Percentiles rank a stretch among this genome's conserved stretches.
Conservation (phyloP, 2,113 vertebrate species). For the Gopherus flavomarginatus region DNA sequence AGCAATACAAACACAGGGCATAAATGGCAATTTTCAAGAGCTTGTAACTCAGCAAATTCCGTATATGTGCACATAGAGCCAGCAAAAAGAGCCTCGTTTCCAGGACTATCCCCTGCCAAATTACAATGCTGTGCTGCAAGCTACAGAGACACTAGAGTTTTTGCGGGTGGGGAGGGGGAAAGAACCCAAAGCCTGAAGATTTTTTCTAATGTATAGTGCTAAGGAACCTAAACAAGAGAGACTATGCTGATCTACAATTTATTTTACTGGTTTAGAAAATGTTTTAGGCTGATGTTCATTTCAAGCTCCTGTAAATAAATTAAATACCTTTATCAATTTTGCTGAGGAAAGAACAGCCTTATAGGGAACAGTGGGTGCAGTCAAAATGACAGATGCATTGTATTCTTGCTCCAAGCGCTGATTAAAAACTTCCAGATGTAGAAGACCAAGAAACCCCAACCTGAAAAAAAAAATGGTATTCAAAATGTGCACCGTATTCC, state of each 20-base stretch:
- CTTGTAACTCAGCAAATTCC: not conserved
- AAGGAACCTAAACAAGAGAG: not conserved
- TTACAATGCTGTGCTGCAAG: not conserved
- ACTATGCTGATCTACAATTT: not conserved
- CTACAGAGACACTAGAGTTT: not conserved
- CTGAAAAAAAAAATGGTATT: conserved; percentile 65
- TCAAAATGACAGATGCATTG: conserved; percentile 94
- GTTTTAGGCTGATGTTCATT: not conserved
- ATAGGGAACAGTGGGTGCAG: conserved; percentile 94
- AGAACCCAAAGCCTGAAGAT: not conserved
- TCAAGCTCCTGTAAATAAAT: not conserved
- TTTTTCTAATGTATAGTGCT: not conserved
- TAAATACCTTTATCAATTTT: conserved; percentile 93
- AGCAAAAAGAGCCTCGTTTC: not conserved
- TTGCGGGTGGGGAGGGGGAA: not conserved
- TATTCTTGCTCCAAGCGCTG: conserved; percentile 97
- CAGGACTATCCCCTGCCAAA: not conserved
- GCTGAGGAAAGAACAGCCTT: conserved; percentile 91
- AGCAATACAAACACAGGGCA: too few relatives aligned
- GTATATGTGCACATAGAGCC: not conserved
- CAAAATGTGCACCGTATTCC: not conserved
- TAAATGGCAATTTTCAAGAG: not conserved
- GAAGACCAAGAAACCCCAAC: conserved; percentile 94
- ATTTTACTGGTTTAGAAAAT: not conserved
- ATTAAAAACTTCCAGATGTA: conserved; percentile 99